Evolutionary conservation across 2,888 invertebrate genomes (phyloP).

Genomic region (Pseudococcus jackbeardsleyi): DNA sequence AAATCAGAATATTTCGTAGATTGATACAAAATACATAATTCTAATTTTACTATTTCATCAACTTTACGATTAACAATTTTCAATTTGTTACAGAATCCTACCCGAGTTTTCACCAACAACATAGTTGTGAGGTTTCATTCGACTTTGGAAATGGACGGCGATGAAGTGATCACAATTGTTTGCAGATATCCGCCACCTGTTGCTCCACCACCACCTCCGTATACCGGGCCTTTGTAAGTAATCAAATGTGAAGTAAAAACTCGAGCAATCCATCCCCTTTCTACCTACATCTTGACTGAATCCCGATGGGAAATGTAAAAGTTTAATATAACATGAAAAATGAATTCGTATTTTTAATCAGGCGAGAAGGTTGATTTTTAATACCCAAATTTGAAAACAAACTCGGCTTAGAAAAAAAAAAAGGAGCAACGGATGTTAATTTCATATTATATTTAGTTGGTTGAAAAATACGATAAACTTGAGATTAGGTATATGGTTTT

Average conservation of each 20-base stretch:
- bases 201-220: constrained; percentile 77
- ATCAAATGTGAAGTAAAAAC: no score
- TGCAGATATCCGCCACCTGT: constrained; percentile 93
- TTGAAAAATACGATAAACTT: no score
- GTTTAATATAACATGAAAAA: neutral
- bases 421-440: neutral
- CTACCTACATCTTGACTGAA: neutral
- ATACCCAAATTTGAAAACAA: neutral
- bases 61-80: neutral
- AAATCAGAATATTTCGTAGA: no score
- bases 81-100: constrained; percentile 78
- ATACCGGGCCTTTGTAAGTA: constrained; percentile 74
- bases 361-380: neutral
- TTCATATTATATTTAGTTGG: neutral
- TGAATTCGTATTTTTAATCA: neutral
- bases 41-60: no score
- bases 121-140: constrained; percentile 94
- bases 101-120: constrained; percentile 94
- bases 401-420: neutral
- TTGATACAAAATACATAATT: no score
- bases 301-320: no score
- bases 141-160: constrained; percentile 92
- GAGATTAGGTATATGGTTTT: neutral
- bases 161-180: constrained; percentile 94
- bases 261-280: no score